These are phyloP conservation scores for Nemopilema nomurai DNA, from an alignment of 30 jellyfish, hydroid and myxozoan genomes.

Conservation along the genomic window DNA sequence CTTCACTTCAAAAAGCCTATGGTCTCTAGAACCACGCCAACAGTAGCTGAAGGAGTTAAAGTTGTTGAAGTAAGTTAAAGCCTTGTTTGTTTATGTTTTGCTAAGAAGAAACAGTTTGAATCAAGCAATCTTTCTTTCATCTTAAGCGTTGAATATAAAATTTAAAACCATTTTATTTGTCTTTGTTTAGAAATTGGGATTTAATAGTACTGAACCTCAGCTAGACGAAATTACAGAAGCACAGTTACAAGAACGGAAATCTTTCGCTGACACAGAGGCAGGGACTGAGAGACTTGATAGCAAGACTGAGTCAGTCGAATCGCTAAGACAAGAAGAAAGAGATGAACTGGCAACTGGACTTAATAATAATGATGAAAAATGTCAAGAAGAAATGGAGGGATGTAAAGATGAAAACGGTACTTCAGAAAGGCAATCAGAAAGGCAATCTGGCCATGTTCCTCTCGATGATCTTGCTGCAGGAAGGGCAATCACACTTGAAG, in stretches of 20 bases:
- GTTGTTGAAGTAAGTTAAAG: not conserved
- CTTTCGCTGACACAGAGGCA: not conserved
- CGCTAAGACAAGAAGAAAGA: not conserved
- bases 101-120: no score
- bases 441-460: not conserved
- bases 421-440: not conserved
- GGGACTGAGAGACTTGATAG: not conserved
- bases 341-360: not conserved
- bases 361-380: no score
- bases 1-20: not conserved
- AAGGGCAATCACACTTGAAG: constrained; percentile 29
- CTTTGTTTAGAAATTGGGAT: no score
- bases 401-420: not conserved
- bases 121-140: no score
- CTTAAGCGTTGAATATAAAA: no score
- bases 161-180: no score
- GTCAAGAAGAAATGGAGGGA: not conserved
- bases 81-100: no score
- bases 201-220: no score
- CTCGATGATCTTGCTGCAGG: not conserved
- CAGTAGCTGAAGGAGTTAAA: no score
- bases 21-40: not conserved
- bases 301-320: not conserved
- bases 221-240: not conserved
- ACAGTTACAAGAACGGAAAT: not conserved